Base-by-base conservation (phyloP, 92 coral and sea anemone species). In the Scolanthus callimorphus region DNA sequence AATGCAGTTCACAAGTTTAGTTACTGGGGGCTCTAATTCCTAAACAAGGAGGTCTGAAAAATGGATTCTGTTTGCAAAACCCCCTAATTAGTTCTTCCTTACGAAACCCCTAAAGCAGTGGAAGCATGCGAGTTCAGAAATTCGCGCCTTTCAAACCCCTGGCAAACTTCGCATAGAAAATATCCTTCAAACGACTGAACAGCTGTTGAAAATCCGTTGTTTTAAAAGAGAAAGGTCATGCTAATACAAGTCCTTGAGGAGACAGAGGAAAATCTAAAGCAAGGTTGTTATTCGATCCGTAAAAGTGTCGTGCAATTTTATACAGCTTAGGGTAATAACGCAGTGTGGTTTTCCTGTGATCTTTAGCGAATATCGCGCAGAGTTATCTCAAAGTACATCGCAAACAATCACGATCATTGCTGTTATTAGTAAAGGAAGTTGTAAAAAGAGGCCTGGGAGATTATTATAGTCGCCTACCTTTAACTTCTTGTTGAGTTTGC, bases 401-500 rank as follows among this genome's bases (percentile, higher is more conserved):
- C 17, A 46, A 19, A 46, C 4, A 9, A 21, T 46, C 52, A 46
- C 17, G 4, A 46, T 46, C 8, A 6, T 9, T 4, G 4, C 4
- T 4, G 52, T 9, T 46, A 10, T 34, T 34, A 34, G 41, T 21
- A 46, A 34, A 58, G 47, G 13, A 38, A 55, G 17, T 25, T 11
- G 29, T 20, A 6, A 41, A 17, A 17, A 19, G 50, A 22, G 12
- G n/a, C 27, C 52, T 27, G 37, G 22, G 22, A 31, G 56, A 79
- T 39, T 81, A n/a, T n/a, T n/a, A n/a, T n/a, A n/a, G n/a, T n/a
- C n/a, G n/a, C n/a, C 20, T 46, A 92, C 98, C 96, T 92, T 92
- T 21, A 92, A 83, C 63, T 92, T 92, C 79, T 92, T 92, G 86
- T 84, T 88, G 41, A 92, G 73, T 65, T 89, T 92, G 61, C 98